These are phyloP conservation scores for Lasioglossum baleicum DNA, from an alignment of 1,140 invertebrate genomes.

Conservation along the genomic window DNA sequence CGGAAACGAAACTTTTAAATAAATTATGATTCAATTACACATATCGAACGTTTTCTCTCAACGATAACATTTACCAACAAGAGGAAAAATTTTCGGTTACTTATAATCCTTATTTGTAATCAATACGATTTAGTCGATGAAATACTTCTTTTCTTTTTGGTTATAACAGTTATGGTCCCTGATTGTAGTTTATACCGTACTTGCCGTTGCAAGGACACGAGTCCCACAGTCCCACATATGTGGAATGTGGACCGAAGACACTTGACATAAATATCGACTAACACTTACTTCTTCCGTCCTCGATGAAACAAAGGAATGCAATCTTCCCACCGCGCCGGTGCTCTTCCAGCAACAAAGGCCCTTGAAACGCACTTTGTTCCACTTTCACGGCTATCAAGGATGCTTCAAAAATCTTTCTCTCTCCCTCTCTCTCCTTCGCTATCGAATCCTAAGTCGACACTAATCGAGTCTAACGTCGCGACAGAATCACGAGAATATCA, in stretches of 20 bases:
- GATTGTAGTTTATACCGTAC: no score
- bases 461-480: background rate
- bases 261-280: constrained; percentile 44
- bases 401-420: constrained; percentile 9
- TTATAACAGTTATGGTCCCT: no score
- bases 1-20: no score
- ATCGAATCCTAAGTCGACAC: constrained; percentile 1
- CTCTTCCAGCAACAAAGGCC: constrained; percentile 19
- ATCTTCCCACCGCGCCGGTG: background rate
- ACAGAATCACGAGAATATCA: background rate
- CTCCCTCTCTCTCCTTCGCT: background rate
- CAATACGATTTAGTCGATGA: no score
- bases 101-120: no score
- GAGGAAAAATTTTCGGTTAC: no score
- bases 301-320: background rate
- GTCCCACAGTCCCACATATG: no score
- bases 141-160: no score
- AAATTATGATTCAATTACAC: no score
- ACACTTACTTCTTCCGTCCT: constrained; percentile 10
- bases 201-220: background rate
- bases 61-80: background rate
- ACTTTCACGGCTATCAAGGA: constrained; percentile 43
- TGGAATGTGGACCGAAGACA: constrained; percentile 21
- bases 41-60: background rate
- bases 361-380: constrained; percentile 28